Base-by-base conservation (phyloP, 2,113 vertebrate genomes). In the Siniperca knerii region DNA sequence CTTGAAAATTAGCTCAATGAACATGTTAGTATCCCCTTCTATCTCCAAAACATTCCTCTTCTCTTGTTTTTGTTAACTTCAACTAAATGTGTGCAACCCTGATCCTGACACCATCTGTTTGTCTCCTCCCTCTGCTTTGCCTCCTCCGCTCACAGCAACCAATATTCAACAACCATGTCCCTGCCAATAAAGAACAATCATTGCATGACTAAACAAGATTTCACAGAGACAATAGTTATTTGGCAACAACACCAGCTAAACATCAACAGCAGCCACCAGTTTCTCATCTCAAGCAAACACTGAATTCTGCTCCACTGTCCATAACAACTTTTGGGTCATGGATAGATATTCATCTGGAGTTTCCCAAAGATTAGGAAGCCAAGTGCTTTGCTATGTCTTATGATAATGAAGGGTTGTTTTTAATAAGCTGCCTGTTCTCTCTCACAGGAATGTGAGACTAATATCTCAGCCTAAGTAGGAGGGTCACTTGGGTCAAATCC, bases 351-450 rank as follows among this genome's bases (percentile, higher is more conserved):
- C 79, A 94, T 93, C 86, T 73, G 83, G 60, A 85, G 84, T 86
- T 89, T 92, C 77, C 77, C 37, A 79, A 85, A 93, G 91, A 95
- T 95, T 94, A 95, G 89, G 87, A 90, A 92, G 92, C 85, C 90
- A 94, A 93, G 88, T 94, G 88, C 87, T 85, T 81, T 84, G 69
- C 87, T 93, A 85, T 92, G 87, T 95, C 87, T 94, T 93, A 93
- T 90, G 92, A 61, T 92, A 95, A 95, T 96, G 91, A 95, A 89
- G 77, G 85, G 87, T 91, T 88, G 91, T 93, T 94, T 95, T 92
- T 94, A 94, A 94, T 92, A 93, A 91, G 87, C 89, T 88, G 71
- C 78, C 81, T 71, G 68, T 84, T 90, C 85, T 67, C 62, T 86
- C 83, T 89, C 81, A 81, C 90, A 86, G 89, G 85, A 87, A 93